Base-by-base conservation (phyloP, 2,113 vertebrate species). In the Pygathrix nemaeus region DNA sequence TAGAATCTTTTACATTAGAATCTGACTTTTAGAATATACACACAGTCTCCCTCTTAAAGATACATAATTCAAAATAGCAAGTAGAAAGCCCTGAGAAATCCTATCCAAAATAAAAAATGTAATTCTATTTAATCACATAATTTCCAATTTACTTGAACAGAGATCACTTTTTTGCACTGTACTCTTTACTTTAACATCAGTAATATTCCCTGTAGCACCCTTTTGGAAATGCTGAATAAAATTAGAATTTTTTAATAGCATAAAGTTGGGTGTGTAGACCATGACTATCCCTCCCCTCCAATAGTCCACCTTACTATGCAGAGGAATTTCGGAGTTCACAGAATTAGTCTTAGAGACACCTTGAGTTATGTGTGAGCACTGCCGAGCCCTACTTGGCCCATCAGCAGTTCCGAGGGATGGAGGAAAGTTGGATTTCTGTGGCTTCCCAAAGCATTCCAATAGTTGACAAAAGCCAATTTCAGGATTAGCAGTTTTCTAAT, bases 221-320 rank as follows among this genome's bases (percentile, higher is more conserved):
- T 30, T 75, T 90, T 45, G 84, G 35, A 59, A 85, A 81, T 4
- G n/a, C 12, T 52, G 40, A 75, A 11, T 61, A 27, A 61, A n/a
- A 59, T 30, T 8, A 18, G 11, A 16, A 20, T 70, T 66, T 75
- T 79, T 3, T 84, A 2, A 14, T 38, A 52, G 8, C 7, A 0
- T 17, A 17, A 21, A 40, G n/a, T 32, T 68, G 12, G 30, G 17
- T 10, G 9, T 25, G 12, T 16, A 52, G 50, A 32, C 21, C 30
- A 5, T 1, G 73, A 35, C 45, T 3, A 66, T 2, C 12, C 21
- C 30, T 6, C 6, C 8, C 43, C 5, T 0, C 6, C 2, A 0
- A 1, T 9, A 3, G 4, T 45, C 4, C 3, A 8, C 43, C 55
- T 32, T 35, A n/a, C 88, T 70, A 6, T 52, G n/a, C 50, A 17